Evolutionary conservation across 2,797 vertebrate species (phyloP).

Genomic region (Anas georgica): DNA sequence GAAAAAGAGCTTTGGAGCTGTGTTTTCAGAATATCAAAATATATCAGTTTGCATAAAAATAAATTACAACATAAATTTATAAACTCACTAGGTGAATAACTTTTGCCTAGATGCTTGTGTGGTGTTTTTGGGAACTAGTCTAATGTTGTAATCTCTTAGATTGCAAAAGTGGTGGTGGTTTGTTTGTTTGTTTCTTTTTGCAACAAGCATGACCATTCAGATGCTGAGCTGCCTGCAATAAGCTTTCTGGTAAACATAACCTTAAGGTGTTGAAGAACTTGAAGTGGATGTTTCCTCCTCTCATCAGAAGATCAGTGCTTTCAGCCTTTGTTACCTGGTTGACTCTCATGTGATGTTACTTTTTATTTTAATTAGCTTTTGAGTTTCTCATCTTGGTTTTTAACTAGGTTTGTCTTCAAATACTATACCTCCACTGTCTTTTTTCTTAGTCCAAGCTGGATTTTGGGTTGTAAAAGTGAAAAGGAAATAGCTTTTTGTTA

Average conservation of each 20-base stretch:
- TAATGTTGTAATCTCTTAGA: not conserved
- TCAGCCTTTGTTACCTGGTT: not conserved
- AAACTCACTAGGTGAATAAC: not conserved
- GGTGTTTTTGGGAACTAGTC: not conserved
- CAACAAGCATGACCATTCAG: not conserved
- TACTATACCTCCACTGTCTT: not conserved
- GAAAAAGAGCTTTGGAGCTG: not conserved
- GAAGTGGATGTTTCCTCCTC: not conserved
- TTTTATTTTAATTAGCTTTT: constrained; percentile 10
- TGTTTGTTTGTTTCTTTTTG: not conserved
- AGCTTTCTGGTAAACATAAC: not conserved
- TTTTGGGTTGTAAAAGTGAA: not conserved
- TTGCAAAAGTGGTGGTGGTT: not conserved
- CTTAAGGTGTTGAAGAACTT: not conserved
- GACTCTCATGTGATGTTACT: not conserved
- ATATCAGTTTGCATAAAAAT: not conserved
- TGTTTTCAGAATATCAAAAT: not conserved
- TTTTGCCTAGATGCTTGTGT: not conserved
- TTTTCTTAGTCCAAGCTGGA: not conserved
- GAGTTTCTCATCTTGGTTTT: not conserved
- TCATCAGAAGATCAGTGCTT: not conserved
- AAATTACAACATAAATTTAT: not conserved
- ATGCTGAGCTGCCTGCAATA: not conserved
- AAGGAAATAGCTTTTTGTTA: not conserved
- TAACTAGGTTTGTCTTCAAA: not conserved